phyloP scores from a whole-genome alignment of 2,888 invertebrate species.

The Gerris lacustris region DNA sequence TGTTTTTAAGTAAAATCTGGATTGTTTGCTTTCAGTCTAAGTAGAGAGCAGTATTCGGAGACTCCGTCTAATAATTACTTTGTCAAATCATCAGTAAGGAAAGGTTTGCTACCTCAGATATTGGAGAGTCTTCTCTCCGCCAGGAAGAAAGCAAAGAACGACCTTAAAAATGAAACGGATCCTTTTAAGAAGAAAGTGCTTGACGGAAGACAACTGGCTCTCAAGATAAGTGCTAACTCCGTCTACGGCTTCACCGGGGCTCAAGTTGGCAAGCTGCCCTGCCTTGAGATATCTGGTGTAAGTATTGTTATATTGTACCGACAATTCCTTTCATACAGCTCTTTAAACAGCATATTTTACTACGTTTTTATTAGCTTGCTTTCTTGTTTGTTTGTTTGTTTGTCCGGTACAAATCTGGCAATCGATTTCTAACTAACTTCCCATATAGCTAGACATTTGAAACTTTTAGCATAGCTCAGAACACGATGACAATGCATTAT shows the following conservation, averaged over 20 bases:
- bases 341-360: too few species aligned
- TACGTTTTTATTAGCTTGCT: too few species aligned
- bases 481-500: too few species aligned
- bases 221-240: slow-evolving; percentile 98
- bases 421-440: too few species aligned
- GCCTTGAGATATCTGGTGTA: slow-evolving; percentile 84
- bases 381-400: too few species aligned
- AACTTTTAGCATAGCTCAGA: too few species aligned
- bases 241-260: slow-evolving; percentile 99
- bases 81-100: slow-evolving; percentile 71
- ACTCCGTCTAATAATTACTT: slow-evolving; percentile 89
- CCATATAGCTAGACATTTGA: too few species aligned
- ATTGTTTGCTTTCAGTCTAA: slow-evolving; percentile 34
- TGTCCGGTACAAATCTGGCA: too few species aligned
- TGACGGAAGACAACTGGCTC: slow-evolving; percentile 90
- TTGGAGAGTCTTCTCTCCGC: slow-evolving; percentile 79
- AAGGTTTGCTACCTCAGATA: slow-evolving; percentile 90
- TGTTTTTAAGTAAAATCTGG: too few species aligned
- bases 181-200: slow-evolving; percentile 84
- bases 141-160: slow-evolving; percentile 86
- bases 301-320: slow-evolving; percentile 28
- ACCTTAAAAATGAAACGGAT: slow-evolving; percentile 90
- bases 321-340: background rate
- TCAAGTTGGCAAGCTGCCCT: slow-evolving; percentile 88
- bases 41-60: slow-evolving; percentile 61